Conservation (phyloP, 2,888 invertebrate species). For the Noctua janthe region DNA sequence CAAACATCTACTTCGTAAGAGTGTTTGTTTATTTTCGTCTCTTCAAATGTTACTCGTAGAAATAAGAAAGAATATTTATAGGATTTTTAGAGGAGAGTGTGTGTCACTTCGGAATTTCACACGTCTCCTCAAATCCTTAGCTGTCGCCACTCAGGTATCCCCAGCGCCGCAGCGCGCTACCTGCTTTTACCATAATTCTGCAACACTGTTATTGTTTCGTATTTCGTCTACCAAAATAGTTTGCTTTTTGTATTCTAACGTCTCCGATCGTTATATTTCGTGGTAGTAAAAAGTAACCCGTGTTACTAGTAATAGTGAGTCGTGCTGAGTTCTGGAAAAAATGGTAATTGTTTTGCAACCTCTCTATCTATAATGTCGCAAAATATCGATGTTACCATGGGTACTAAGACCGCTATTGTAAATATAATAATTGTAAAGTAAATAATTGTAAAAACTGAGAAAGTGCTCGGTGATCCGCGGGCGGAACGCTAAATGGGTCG, state of each 20-base stretch:
- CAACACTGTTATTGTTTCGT: conserved; percentile 54
- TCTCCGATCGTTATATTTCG: conserved; percentile 16
- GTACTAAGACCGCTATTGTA: conserved; percentile 36
- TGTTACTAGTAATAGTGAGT: neutral
- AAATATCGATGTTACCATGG: neutral
- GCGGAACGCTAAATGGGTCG: conserved; percentile 72
- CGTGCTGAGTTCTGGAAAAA: neutral
- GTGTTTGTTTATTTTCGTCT: conserved; percentile 48
- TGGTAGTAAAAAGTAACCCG: neutral
- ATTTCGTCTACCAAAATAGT: conserved; percentile 50
- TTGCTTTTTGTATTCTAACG: conserved; percentile 35
- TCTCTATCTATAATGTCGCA: neutral
- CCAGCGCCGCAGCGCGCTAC: conserved; percentile 55
- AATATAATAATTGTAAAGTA: conserved; percentile 62
- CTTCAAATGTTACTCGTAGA: conserved; percentile 40
- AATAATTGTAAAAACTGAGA: conserved; percentile 64
- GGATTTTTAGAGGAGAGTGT: conserved; percentile 55
- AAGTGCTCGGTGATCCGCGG: conserved; percentile 65
- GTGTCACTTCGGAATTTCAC: conserved; percentile 48
- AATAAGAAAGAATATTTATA: conserved; percentile 52
- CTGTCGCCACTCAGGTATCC: conserved; percentile 60
- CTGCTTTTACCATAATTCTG: conserved; percentile 62
- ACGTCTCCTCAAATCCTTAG: conserved; percentile 59
- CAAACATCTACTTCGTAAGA: conserved; percentile 35
- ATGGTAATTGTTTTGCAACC: neutral